Conservation (phyloP, 2,888 invertebrate species). For the Lasioglossum zephyrum region DNA sequence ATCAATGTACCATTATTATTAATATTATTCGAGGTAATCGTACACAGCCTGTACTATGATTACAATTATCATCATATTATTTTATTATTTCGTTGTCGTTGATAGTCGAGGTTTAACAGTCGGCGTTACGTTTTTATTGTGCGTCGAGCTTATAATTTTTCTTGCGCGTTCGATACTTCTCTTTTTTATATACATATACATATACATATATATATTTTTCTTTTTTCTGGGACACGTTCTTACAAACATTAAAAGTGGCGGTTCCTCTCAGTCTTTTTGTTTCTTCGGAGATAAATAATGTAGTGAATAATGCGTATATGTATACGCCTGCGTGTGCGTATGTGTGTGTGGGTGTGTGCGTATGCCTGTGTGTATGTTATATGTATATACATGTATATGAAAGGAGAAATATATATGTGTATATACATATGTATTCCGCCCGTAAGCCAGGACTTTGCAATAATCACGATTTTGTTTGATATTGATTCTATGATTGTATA, state of each 20-base stretch:
- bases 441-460: conserved; percentile 58
- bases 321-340: conserved; percentile 6
- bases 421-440: conserved; percentile 63
- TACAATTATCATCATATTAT: conserved; percentile 41
- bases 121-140: conserved; percentile 45
- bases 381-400: conserved; percentile 32
- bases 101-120: conserved; percentile 50
- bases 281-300: conserved; percentile 58
- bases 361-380: conserved; percentile 43
- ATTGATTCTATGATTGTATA: conserved; percentile 76
- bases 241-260: conserved; percentile 44
- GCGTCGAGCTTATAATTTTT: conserved; percentile 27
- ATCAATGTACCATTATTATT: conserved; percentile 63
- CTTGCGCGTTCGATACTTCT: conserved; percentile 3
- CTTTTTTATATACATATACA: neutral
- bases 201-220: neutral
- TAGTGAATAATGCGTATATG: conserved; percentile 28
- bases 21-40: conserved; percentile 55
- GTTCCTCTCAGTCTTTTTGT: conserved; percentile 46
- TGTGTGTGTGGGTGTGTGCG: conserved; percentile 17
- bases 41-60: conserved; percentile 42
- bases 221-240: conserved; percentile 45
- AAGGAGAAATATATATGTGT: conserved; percentile 23
- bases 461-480: conserved; percentile 75
- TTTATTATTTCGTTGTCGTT: conserved; percentile 57